Percentiles rank a stretch among this genome's conserved stretches.
phyloP scores from a whole-genome alignment of 1,140 invertebrate genomes.

The Mya arenaria region DNA sequence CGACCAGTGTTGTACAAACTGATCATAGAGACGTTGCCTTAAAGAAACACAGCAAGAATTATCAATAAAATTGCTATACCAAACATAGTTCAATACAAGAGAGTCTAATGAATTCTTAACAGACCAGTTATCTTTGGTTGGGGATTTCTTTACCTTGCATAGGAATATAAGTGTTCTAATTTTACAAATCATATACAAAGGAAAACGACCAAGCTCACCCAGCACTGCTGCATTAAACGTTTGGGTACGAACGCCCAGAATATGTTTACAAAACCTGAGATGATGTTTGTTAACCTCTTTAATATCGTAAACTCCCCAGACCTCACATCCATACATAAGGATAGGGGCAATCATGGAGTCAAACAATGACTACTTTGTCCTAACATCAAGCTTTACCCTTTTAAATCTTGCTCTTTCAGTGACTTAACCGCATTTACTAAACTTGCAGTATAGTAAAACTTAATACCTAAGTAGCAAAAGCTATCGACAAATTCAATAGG shows the following conservation, averaged over 20 bases:
- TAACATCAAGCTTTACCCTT: conserved; percentile 6
- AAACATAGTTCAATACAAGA: neutral
- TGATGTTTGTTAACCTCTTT: conserved; percentile 13
- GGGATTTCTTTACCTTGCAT: conserved; percentile 16
- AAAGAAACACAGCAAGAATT: neutral
- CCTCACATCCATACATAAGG: conserved; percentile 35
- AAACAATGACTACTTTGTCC: conserved; percentile 7
- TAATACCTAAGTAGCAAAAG: neutral
- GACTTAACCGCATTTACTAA: conserved; percentile 6
- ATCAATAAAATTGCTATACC: neutral
- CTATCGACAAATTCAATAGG: conserved; percentile 9
- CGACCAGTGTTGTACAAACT: no score
- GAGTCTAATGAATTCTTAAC: neutral
- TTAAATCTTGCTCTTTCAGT: conserved; percentile 3
- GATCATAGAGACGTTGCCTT: no score
- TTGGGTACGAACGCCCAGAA: conserved; percentile 18
- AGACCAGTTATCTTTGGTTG: neutral
- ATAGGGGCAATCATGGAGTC: conserved; percentile 35
- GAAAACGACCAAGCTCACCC: conserved; percentile 19
- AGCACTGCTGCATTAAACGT: conserved; percentile 13
- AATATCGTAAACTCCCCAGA: conserved; percentile 23
- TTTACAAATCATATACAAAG: conserved; percentile 24
- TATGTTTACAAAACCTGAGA: conserved; percentile 25
- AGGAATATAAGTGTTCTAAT: conserved; percentile 25
- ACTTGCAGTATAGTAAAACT: conserved; percentile 15